phyloP scores from a whole-genome alignment of 64 coral and sea anemone genomes.

The Hydrozoanthus tunicans region DNA sequence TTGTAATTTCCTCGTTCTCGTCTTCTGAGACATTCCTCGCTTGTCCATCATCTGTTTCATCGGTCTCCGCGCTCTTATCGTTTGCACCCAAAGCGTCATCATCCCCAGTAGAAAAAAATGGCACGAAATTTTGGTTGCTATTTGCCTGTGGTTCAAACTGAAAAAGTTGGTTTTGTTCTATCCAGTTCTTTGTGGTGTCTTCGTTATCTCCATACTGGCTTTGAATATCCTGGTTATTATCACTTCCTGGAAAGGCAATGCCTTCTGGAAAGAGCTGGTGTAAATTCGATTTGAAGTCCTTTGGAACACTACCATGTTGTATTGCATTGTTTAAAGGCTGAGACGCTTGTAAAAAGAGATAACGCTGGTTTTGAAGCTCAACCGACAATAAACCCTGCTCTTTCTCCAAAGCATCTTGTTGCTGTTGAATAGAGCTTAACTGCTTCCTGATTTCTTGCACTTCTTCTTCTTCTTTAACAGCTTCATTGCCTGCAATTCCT shows the following conservation, averaged over 20 bases:
- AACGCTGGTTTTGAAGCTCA: slow-evolving; percentile 29
- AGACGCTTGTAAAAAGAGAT: slow-evolving; percentile 18
- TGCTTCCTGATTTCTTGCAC: slow-evolving; percentile 44
- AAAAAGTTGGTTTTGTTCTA: background rate
- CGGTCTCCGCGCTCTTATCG: background rate
- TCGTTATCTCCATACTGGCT: background rate
- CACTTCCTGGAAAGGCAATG: background rate
- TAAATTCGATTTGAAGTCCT: background rate
- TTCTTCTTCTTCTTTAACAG: slow-evolving; percentile 42
- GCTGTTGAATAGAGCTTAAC: slow-evolving; percentile 29
- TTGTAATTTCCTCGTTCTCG: background rate
- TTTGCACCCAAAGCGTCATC: background rate
- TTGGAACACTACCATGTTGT: slow-evolving; percentile 8
- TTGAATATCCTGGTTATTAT: background rate
- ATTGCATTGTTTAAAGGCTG: slow-evolving; percentile 1
- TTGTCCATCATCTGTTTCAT: background rate
- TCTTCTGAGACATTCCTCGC: background rate
- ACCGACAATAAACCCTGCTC: slow-evolving; percentile 34
- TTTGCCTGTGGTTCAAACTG: background rate
- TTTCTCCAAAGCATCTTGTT: slow-evolving; percentile 42
- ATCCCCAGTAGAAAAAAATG: background rate
- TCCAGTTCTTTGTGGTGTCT: background rate
- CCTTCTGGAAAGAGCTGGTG: background rate
- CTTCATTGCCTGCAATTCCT: background rate
- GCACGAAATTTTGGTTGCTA: background rate